phyloP scores from a whole-genome alignment of 2,888 invertebrate species.

The Drosophila merina region DNA sequence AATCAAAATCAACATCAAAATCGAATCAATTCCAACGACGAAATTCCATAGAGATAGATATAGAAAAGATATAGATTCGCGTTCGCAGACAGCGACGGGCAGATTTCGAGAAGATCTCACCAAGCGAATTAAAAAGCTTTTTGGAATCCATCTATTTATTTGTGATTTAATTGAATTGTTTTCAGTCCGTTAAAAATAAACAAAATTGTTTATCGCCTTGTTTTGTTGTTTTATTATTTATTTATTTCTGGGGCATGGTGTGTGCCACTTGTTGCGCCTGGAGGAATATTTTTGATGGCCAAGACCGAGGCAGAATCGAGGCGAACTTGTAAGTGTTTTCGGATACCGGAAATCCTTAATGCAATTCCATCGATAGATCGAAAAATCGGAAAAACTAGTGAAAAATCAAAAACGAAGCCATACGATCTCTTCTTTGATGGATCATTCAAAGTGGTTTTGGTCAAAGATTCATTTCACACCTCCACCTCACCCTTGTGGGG shows the following conservation, averaged over 20 bases:
- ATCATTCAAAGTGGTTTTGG: slow-evolving; percentile 28
- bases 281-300: slow-evolving; percentile 32
- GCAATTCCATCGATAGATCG: slow-evolving; percentile 33
- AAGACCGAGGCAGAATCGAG: slow-evolving; percentile 22
- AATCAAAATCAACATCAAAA: slow-evolving; percentile 33
- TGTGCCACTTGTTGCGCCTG: slow-evolving; percentile 44
- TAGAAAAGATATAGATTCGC: slow-evolving; percentile 6
- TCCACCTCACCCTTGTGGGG: neutral
- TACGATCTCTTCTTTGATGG: slow-evolving; percentile 45
- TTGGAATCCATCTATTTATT: slow-evolving; percentile 69
- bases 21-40: slow-evolving; percentile 40
- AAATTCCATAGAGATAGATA: slow-evolving; percentile 16
- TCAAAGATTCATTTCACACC: neutral
- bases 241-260: slow-evolving; percentile 2
- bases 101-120: slow-evolving; percentile 25
- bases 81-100: slow-evolving; percentile 2
- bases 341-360: slow-evolving; percentile 76
- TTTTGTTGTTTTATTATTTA: slow-evolving; percentile 29
- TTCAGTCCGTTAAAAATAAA: slow-evolving; percentile 69
- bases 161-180: slow-evolving; percentile 78
- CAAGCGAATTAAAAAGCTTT: slow-evolving; percentile 65
- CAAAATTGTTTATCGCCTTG: slow-evolving; percentile 36
- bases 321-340: slow-evolving; percentile 54
- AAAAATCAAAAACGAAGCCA: slow-evolving; percentile 1
- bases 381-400: slow-evolving; percentile 3